Percentiles rank a stretch among this genome's conserved stretches.
Conservation (phyloP, 2,113 vertebrate species). For the Phrynosoma platyrhinos region DNA sequence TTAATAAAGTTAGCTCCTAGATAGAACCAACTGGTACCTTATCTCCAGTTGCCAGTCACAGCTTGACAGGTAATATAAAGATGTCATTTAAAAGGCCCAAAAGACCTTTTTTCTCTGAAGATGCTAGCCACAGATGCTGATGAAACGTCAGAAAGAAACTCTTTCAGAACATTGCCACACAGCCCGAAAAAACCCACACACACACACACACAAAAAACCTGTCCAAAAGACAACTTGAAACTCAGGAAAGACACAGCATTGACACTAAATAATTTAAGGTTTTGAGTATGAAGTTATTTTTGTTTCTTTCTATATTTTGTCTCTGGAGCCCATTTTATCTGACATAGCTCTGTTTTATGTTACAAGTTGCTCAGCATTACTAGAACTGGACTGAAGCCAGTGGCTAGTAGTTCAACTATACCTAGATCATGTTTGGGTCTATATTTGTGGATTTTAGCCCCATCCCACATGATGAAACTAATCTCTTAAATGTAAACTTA, state of each 20-base stretch:
- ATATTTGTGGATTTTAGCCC: neutral
- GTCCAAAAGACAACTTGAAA: conserved; percentile 19
- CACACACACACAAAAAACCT: too few relatives aligned
- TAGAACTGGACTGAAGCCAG: neutral
- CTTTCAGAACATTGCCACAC: too few relatives aligned
- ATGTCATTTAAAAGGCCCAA: conserved; percentile 10
- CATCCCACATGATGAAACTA: neutral
- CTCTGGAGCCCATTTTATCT: neutral
- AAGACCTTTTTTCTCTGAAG: too few relatives aligned
- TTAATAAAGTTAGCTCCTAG: neutral
- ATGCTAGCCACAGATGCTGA: too few relatives aligned
- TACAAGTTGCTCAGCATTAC: neutral
- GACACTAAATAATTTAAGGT: neutral
- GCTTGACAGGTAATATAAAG: neutral
- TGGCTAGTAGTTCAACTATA: too few relatives aligned
- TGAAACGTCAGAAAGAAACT: too few relatives aligned
- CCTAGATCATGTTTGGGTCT: neutral
- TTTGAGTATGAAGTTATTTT: neutral
- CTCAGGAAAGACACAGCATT: too few relatives aligned
- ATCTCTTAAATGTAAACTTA: neutral
- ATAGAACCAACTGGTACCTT: conserved; percentile 9
- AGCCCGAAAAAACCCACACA: too few relatives aligned
- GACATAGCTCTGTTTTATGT: neutral
- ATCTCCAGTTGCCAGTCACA: neutral
- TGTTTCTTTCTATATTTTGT: neutral